These are phyloP conservation scores for Pipistrellus pygmaeus DNA, from an alignment of 2,797 vertebrate species.

Conservation along the genomic window DNA sequence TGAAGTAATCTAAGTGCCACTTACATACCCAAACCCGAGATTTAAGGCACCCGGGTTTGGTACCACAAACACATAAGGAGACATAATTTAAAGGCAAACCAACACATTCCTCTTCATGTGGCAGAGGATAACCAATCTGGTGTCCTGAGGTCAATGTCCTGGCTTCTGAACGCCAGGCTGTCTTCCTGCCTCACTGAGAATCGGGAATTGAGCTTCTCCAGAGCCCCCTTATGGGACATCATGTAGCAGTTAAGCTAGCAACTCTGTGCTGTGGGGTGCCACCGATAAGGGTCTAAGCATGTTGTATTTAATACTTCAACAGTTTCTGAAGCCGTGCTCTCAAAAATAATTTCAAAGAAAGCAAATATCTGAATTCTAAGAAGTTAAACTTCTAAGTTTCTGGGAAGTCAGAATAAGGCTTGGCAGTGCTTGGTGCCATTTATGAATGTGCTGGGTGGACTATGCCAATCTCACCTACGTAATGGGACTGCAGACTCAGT, in stretches of 20 bases:
- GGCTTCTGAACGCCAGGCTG: background rate
- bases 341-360: conserved; percentile 72
- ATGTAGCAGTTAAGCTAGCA: background rate
- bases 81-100: background rate
- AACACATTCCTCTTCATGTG: background rate
- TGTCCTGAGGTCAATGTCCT: background rate
- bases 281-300: conserved; percentile 18
- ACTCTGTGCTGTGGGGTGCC: background rate
- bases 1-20: conserved; percentile 25
- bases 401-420: conserved; percentile 70
- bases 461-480: conserved; percentile 56
- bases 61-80: background rate
- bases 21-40: background rate
- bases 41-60: background rate
- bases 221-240: background rate
- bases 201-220: background rate
- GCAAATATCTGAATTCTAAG: conserved; percentile 26
- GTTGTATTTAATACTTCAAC: conserved; percentile 54
- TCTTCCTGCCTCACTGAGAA: background rate
- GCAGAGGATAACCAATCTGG: background rate
- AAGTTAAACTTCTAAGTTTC: conserved; percentile 61
- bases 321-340: conserved; percentile 22
- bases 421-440: conserved; percentile 60
- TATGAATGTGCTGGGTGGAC: conserved; percentile 51
- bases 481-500: conserved; percentile 49